Conservation (phyloP, 2,113 vertebrate species). For the Arenaria interpres region DNA sequence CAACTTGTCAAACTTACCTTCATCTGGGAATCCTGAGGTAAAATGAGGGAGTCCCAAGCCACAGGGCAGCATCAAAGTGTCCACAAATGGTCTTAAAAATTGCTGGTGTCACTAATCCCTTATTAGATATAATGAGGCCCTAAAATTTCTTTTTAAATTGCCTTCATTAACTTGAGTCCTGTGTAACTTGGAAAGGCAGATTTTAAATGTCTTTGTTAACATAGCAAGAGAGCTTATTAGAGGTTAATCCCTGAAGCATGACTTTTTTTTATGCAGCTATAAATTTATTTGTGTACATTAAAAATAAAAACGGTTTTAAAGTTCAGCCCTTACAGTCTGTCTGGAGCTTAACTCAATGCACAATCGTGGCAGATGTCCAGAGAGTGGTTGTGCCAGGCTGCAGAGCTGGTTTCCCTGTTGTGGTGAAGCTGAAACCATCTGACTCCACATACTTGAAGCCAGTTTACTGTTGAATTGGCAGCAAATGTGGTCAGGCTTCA, state of each 20-base stretch:
- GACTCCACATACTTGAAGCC: constrained; percentile 5
- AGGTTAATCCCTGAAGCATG: constrained; percentile 67
- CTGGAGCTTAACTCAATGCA: constrained; percentile 58
- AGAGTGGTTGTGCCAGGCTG: constrained; percentile 26
- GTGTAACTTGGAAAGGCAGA: constrained; percentile 52
- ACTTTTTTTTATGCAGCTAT: constrained; percentile 50
- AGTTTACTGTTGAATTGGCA: constrained; percentile 44
- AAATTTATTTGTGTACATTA: constrained; percentile 63
- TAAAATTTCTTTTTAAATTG: constrained; percentile 58
- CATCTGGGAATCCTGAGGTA: neutral
- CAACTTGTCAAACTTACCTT: neutral
- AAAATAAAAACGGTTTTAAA: constrained; percentile 63
- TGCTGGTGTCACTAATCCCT: constrained; percentile 64
- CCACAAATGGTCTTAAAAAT: constrained; percentile 49
- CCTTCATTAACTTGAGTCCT: constrained; percentile 52
- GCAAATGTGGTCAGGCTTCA: constrained; percentile 6
- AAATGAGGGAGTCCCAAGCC: constrained; percentile 7
- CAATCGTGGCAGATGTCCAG: constrained; percentile 44
- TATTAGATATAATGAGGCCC: constrained; percentile 67
- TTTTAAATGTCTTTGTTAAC: constrained; percentile 65
- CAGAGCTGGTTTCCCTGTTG: constrained; percentile 21
- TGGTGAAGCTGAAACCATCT: constrained; percentile 41
- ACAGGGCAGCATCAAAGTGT: constrained; percentile 45
- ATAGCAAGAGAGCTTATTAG: constrained; percentile 51
- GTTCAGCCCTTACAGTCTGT: constrained; percentile 44